Base-by-base conservation (phyloP, 1,140 invertebrate genomes). In the Hesperophylax magnus region DNA sequence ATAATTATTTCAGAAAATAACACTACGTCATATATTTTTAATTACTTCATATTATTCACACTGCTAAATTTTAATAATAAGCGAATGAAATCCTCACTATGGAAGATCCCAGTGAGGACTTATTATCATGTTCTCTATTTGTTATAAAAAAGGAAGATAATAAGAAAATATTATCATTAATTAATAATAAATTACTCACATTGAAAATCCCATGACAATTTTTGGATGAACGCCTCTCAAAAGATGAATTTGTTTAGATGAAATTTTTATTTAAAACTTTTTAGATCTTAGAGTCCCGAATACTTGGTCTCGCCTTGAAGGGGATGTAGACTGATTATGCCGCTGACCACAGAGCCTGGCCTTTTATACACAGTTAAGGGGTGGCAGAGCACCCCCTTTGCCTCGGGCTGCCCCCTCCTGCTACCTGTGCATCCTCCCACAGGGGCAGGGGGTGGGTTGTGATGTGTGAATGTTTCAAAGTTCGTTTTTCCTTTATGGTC, bases 351-450 rank as follows among this genome's bases (percentile, higher is more conserved):
- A 47, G 39, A 47, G n/a, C 39, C 15, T 52, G 39, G n/a, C 15
- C 76, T 78, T 78, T 78, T 78, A 78, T 78, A 78, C 58, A 20
- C 18, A 65, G 9, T 24, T 4, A 52, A 11, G 76, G 75, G 76
- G 75, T 77, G 75, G 58, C 27, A n/a, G 24, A 22, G 3, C 63
- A 15, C 39, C 39, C 11, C 39, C 39, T 1, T 9, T 14, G 39
- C 39, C 39, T 47, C 39, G 39, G 39, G 39, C 39, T 24, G 22
- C 60, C 22, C 8, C 24, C 14, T 22, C 22, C 22, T 14, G 22
- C 60, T n/a, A 18, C 7, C n/a, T 22, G n/a, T 58, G 17, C n/a
- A 14, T 17, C n/a, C n/a, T 22, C n/a, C n/a, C 56, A n/a, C 20
- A 58, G 2, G 17, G 53, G 22, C 18, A 22, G 39, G 53, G 9